Base-by-base conservation (phyloP, 1,140 invertebrate genomes). In the Rhynchophorus ferrugineus region DNA sequence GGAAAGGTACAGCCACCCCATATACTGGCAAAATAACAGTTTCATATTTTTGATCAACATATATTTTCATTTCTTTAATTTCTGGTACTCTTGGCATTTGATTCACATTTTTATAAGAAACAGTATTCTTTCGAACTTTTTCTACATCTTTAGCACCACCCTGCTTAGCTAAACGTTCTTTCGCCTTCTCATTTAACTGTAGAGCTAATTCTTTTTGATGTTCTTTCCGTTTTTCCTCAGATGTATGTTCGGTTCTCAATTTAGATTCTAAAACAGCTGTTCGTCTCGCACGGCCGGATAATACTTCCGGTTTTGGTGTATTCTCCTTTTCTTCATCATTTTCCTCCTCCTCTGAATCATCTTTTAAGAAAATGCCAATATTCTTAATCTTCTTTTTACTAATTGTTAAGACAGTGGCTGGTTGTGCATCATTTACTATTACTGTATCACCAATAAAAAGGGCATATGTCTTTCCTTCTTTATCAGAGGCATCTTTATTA, bases 361-460 rank as follows among this genome's bases (percentile, higher is more conserved):
- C 90, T 72, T 97, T 96, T 0, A 99, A 78, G 65, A 95, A 95
- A 61, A 99, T 96, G 13, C 91, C 90, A 62, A 98, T 85, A 64
- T 95, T 95, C 71, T 98, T 98, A 1, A 98, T 80, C 65, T 94
- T 93, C 67, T 95, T 95, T 63, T 97, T 98, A 0, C 85, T 86
- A n/a, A 83, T 82, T 3, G 96, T 98, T 44, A 98, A 76, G 16
- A 95, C 71, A 22, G 85, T 83, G 0, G 93, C 91, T 5, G 94
- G 84, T 37, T 80, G 74, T 35, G 81, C 83, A 62, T 94, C 91
- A 69, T 91, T 93, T 1, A 98, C 90, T 50, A 95, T 67, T 20
- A 98, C 92, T 14, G 95, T 99, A 72, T 99, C 96, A 13, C 95
- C 95, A 60, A 99, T 80, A 64, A 96, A 98, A 0, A 99, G 73